Evolutionary conservation across 2,797 vertebrate species (phyloP), one percentile per base, ranked within the genome.

Genomic region (Periparus ater): DNA sequence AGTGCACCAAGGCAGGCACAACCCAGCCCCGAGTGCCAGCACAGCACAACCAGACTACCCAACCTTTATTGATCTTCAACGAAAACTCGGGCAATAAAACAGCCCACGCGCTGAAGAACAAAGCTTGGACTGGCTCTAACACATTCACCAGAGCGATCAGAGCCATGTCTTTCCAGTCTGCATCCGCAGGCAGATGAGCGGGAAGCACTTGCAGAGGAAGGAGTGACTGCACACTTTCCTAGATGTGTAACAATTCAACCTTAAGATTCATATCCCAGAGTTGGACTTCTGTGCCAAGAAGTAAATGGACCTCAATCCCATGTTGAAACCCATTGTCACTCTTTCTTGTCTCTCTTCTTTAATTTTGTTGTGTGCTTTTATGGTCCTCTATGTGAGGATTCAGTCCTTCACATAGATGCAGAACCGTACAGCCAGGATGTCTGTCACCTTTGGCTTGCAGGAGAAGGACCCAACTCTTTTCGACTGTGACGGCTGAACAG

Each of bases 1-100:
- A 85, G 61, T 57, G 87, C 75, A 95, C 88, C 87, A 54, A 91
- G 75, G 90, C 26, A 94, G 94, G 81, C 81, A 76, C 45, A 57
- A 38, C 61, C 85, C 67, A 77, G 83, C 82, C 51, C 10, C 13
- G 6, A 48, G 83, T n/a, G 60, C 70, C 88, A 47, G 91, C 71
- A 65, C 88, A 76, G 88, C 63, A 87, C 73, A 65, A 67, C 3
- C 6, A 93, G 71, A 66, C 76, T 61, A 92, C 54, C 32, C 65
- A 83, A 27, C 36, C 32, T 67, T 21, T 9, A 96, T 13, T 47
- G 44, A 66, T 84, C 90, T 77, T 54, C 30, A 42, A 79, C 36
- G 4, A 34, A 62, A 93, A 50, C 34, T 30, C 1, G 1, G 55
- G 20, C 3, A 6, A 55, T 29, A 21, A 19, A 93, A 65, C n/a